These are phyloP conservation scores for Axis porcinus DNA, from an alignment of 2,113 vertebrate species.

Conservation along the genomic window DNA sequence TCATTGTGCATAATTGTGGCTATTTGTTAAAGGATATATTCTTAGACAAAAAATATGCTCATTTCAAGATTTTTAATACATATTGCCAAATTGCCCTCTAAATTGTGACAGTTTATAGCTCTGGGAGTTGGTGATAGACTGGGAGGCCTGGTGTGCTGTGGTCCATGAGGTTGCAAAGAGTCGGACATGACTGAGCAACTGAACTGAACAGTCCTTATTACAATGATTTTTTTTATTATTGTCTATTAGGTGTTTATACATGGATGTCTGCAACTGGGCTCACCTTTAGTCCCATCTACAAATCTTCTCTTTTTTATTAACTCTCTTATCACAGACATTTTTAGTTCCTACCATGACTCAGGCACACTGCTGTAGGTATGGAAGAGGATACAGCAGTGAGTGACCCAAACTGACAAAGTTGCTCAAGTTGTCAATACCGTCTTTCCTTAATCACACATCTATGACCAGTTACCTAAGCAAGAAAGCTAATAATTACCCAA, in stretches of 20 bases:
- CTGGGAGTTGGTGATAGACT: too few species aligned
- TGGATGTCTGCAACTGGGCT: not conserved
- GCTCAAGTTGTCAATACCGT: not conserved
- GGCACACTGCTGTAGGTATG: not conserved
- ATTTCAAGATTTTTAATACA: not conserved
- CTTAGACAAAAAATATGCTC: not conserved
- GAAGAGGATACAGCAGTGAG: not conserved
- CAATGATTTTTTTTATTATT: not conserved
- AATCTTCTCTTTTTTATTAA: not conserved
- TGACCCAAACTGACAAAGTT: not conserved
- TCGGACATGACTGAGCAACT: too few species aligned
- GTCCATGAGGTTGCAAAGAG: too few species aligned
- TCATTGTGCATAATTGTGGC: not conserved
- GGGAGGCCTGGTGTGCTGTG: too few species aligned
- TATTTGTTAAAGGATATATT: not conserved
- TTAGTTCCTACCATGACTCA: not conserved
- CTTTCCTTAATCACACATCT: not conserved
- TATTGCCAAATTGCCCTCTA: not conserved
- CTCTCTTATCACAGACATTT: not conserved
- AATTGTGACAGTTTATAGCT: not conserved
- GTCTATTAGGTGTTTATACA: not conserved
- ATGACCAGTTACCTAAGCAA: not conserved
- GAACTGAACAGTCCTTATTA: not conserved
- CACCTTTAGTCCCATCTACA: not conserved
- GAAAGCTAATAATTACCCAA: not conserved